A percentile compares a stretch with the other conserved stretches of the same genome.
Conservation (phyloP, 2,797 vertebrate species). For the Alosa sapidissima region DNA sequence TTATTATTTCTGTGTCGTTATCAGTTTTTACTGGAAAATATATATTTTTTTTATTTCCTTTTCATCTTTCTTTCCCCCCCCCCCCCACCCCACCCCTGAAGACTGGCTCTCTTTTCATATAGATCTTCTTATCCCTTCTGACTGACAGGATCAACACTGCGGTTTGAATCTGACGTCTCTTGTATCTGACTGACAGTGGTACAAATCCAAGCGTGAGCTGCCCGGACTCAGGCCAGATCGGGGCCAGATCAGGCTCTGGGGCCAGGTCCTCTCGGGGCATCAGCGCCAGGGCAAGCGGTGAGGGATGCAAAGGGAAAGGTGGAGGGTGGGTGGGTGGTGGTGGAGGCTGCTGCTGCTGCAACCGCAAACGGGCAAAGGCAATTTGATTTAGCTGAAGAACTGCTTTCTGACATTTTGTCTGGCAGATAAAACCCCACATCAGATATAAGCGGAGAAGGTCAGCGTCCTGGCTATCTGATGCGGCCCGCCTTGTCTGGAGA, state of each 20-base stretch:
- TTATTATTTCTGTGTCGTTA: neutral
- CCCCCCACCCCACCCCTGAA: too few relatives aligned
- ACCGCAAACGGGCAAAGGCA: slow-evolving; percentile 45
- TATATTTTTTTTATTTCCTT: neutral
- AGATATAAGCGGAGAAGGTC: slow-evolving; percentile 76
- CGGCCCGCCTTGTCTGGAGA: slow-evolving; percentile 25
- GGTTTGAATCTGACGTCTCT: neutral
- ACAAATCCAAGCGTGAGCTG: neutral
- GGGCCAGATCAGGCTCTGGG: neutral
- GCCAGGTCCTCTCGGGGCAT: neutral
- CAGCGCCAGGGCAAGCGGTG: neutral
- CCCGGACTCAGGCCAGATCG: neutral
- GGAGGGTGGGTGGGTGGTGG: neutral
- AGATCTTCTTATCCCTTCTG: neutral
- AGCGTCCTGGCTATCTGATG: slow-evolving; percentile 51
- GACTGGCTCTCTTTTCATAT: neutral
- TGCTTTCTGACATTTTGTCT: slow-evolving; percentile 75
- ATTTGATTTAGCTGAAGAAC: slow-evolving; percentile 70
- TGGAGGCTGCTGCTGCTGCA: slow-evolving; percentile 35
- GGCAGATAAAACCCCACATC: slow-evolving; percentile 71
- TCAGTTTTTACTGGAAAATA: neutral
- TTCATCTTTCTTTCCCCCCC: neutral
- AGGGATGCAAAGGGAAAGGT: neutral
- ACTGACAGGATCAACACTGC: slow-evolving; percentile 3
- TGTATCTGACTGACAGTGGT: neutral